phyloP scores from a whole-genome alignment of 30 jellyfish, hydroid and myxozoan species.

The Aurelia sp. region DNA sequence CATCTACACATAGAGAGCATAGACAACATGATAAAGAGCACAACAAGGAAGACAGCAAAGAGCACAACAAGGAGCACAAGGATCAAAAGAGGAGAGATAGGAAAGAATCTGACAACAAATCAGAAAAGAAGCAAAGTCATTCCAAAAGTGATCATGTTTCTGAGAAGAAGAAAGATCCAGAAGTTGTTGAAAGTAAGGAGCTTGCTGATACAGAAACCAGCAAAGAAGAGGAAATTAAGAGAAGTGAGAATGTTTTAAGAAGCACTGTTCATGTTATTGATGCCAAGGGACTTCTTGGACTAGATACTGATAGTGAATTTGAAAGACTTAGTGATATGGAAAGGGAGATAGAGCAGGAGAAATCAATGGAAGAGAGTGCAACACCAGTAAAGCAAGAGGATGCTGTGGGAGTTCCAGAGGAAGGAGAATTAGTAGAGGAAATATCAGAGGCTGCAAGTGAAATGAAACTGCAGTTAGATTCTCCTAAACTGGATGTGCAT shows the following conservation, averaged over 20 bases:
- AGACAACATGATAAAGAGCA: not conserved
- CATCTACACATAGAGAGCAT: not conserved
- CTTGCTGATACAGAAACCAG: not conserved
- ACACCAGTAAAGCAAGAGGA: not conserved
- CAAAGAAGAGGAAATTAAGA: not conserved
- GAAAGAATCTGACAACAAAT: not conserved
- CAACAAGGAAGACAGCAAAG: not conserved
- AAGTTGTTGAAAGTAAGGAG: not conserved
- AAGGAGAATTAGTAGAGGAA: not conserved
- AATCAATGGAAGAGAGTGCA: not conserved
- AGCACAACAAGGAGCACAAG: not conserved
- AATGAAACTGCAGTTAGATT: not conserved
- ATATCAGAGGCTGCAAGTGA: not conserved
- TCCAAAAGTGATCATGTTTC: not conserved
- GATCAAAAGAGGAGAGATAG: not conserved
- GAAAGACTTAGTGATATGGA: slow-evolving; percentile 57
- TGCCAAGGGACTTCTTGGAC: not conserved
- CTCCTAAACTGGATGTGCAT: not conserved
- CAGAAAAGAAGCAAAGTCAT: not conserved
- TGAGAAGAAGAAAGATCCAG: not conserved
- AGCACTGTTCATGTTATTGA: too few species aligned
- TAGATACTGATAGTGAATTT: slow-evolving; percentile 70
- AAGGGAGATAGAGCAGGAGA: slow-evolving; percentile 45
- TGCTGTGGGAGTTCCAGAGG: not conserved
- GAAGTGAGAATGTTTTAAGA: not conserved